Percentiles rank a stretch among this genome's conserved stretches.
Conservation (phyloP, 1,140 invertebrate genomes). For the Drosophila cardini region DNA sequence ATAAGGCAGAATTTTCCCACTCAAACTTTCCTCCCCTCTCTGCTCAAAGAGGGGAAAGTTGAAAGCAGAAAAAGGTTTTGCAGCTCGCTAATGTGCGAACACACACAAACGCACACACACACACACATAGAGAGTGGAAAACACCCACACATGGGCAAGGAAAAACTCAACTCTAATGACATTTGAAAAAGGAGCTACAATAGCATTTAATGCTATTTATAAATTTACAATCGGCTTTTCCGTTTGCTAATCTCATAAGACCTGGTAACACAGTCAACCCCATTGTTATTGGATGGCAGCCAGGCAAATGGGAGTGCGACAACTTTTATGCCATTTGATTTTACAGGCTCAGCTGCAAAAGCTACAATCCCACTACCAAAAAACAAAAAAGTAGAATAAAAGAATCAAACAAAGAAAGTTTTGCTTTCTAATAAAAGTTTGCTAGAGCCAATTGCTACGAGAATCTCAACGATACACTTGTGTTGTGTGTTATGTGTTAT, state of each 20-base stretch:
- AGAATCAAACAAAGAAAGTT: slow-evolving; percentile 69
- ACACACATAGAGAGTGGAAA: neutral
- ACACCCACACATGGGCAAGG: neutral
- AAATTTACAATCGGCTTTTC: slow-evolving; percentile 75
- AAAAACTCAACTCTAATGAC: slow-evolving; percentile 47
- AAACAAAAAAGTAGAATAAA: slow-evolving; percentile 42
- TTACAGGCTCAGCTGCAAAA: slow-evolving; percentile 69
- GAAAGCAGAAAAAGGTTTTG: slow-evolving; percentile 34
- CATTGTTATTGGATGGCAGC: slow-evolving; percentile 57
- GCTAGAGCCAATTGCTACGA: slow-evolving; percentile 59
- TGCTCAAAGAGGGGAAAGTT: neutral
- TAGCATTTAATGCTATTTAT: slow-evolving; percentile 77
- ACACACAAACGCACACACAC: slow-evolving; percentile 4
- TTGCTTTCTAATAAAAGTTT: slow-evolving; percentile 78
- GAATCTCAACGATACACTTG: slow-evolving; percentile 60
- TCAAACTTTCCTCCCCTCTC: slow-evolving; percentile 10
- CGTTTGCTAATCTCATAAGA: slow-evolving; percentile 71
- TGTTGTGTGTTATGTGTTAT: neutral
- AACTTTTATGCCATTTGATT: slow-evolving; percentile 77
- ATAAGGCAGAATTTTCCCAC: slow-evolving; percentile 24
- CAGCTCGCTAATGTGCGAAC: slow-evolving; percentile 38
- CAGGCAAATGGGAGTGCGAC: slow-evolving; percentile 31
- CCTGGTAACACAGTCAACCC: slow-evolving; percentile 58
- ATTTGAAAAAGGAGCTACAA: slow-evolving; percentile 53
- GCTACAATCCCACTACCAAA: slow-evolving; percentile 9